Base-by-base conservation (phyloP, 2,888 invertebrate genomes). In the Lithophane socia region DNA sequence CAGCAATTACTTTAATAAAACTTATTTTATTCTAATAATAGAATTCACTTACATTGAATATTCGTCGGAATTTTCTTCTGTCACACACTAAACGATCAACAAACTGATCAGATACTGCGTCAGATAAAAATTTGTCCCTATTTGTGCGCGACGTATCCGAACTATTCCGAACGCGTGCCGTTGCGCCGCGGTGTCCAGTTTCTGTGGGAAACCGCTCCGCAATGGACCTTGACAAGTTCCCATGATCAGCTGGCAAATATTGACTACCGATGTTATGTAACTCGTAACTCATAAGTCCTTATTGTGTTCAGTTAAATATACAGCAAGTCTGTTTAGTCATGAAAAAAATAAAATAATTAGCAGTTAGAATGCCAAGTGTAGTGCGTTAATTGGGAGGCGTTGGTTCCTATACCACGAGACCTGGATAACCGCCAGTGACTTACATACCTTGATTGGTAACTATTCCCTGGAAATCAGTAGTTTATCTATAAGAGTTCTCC, bases 201-300 rank as follows among this genome's bases (percentile, higher is more conserved):
- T 92, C 96, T 91, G 92, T 96, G 96, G 95, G 96, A 96, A 95
- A 93, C 92, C 88, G 81, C 86, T 87, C 91, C 87, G 88, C 90
- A 90, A 91, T 86, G 78, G 86, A 86, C 87, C 86, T 90, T 88
- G 89, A 77, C 83, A 76, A 83, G 80, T 88, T 90, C 89, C 89
- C 90, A 90, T 88, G 81, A 74, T 81, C 76, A 80, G 82, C 81
- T 75, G 71, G 86, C 77, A 82, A 87, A 87, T 85, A 87, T 86
- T 87, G 72, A 82, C 79, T 72, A 75, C 69, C 60, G 71, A 79
- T 82, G 52, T 71, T 68, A 66, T 75, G 77, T 86, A 65, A 79
- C 63, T 73, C n/a, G 52, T 52, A 54, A 54, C 52, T 60, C 70
- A 60, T 71, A 47, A 37, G 61, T 60, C 54, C 13, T 73, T 69